These are phyloP conservation scores for Orycteropus afer DNA, from an alignment of 2,113 vertebrate genomes.

Conservation along the genomic window DNA sequence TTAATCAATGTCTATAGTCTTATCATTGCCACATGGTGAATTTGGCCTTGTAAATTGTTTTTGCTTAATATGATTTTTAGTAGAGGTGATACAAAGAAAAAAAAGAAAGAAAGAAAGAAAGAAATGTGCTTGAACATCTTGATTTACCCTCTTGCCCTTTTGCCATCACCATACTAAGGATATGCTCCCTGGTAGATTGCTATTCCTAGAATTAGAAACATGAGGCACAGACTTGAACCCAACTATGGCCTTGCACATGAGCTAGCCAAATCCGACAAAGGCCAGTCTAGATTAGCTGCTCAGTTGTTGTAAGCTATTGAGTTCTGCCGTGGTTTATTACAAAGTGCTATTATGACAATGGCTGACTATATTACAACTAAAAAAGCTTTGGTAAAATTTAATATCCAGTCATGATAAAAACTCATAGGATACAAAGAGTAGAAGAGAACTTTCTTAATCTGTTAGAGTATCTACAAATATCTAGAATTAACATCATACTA, in stretches of 20 bases:
- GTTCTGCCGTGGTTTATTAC: not conserved
- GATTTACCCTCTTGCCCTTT: not conserved
- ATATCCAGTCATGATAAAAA: not conserved
- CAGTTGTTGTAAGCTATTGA: not conserved
- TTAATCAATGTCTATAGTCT: not conserved
- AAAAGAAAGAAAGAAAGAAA: not conserved
- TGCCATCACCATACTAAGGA: not conserved
- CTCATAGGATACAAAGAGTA: not conserved
- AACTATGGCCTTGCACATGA: not conserved
- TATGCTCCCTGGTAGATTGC: not conserved
- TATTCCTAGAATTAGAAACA: not conserved
- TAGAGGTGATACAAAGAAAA: not conserved
- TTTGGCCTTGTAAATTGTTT: not conserved
- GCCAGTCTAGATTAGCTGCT: no score
- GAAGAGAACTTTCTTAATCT: not conserved
- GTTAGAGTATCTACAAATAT: not conserved
- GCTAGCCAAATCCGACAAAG: not conserved
- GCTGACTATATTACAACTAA: not conserved
- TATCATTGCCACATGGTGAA: not conserved
- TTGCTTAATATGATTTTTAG: not conserved
- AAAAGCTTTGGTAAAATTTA: not conserved
- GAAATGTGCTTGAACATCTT: not conserved
- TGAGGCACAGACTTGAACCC: not conserved
- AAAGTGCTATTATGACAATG: not conserved
- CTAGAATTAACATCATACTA: not conserved